Percentiles rank a stretch among this genome's conserved stretches.
Conservation (phyloP, 2,888 invertebrate species). For the Beris chalybata region DNA sequence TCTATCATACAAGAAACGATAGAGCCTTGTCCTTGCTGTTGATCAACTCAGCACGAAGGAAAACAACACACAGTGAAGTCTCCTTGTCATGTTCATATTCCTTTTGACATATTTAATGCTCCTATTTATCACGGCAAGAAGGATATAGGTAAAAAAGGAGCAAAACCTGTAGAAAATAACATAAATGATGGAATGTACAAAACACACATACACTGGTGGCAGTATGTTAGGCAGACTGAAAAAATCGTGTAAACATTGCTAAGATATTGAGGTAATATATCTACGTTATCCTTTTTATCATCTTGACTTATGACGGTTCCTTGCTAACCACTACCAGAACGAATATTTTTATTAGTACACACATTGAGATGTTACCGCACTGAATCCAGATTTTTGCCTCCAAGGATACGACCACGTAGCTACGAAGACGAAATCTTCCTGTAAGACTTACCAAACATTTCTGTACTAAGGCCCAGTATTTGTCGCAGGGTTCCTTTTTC, state of each 20-base stretch:
- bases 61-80: neutral
- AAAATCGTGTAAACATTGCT: conserved; percentile 28
- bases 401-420: neutral
- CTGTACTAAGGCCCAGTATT: too few relatives aligned
- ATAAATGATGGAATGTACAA: too few relatives aligned
- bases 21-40: too few relatives aligned
- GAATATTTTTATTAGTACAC: neutral
- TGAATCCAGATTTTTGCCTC: neutral
- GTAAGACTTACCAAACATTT: neutral
- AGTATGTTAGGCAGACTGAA: neutral
- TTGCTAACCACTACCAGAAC: neutral
- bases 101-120: conserved; percentile 12
- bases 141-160: conserved; percentile 3
- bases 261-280: conserved; percentile 33
- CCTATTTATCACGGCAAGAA: neutral
- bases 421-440: neutral
- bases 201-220: too few relatives aligned
- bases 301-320: conserved; percentile 6
- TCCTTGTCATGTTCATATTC: conserved; percentile 6
- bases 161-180: too few relatives aligned
- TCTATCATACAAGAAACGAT: too few relatives aligned
- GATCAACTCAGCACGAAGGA: too few relatives aligned
- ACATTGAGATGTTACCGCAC: neutral
- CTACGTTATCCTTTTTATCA: conserved; percentile 26
- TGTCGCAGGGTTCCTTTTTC: too few relatives aligned